phyloP scores from a whole-genome alignment of 2,888 invertebrate genomes.

The Leptinotarsa juncta region DNA sequence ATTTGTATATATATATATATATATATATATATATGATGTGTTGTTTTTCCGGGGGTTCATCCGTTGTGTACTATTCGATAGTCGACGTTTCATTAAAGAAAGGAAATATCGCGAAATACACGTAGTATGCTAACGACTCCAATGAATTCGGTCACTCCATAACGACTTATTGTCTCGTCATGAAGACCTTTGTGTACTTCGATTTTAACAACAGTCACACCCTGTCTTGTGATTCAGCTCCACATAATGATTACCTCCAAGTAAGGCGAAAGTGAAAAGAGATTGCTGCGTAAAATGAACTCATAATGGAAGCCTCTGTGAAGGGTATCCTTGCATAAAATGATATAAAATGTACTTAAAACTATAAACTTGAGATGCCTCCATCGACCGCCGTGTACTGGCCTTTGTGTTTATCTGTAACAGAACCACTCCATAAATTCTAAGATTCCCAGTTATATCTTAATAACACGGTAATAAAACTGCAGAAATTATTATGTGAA shows the following conservation, averaged over 20 bases:
- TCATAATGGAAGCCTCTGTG: constrained; percentile 5
- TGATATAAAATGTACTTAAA: constrained; percentile 27
- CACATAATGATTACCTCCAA: constrained; percentile 9
- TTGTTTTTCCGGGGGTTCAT: too few species aligned
- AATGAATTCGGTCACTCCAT: neutral
- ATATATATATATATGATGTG: too few species aligned
- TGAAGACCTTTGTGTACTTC: neutral
- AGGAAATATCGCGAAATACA: too few species aligned
- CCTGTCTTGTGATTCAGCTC: constrained; percentile 3
- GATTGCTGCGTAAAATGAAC: constrained; percentile 10
- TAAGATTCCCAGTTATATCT: constrained; percentile 18
- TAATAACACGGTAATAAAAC: constrained; percentile 24
- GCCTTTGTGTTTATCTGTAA: constrained; percentile 26
- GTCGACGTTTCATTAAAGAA: too few species aligned
- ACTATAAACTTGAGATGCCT: constrained; percentile 33
- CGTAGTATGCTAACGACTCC: neutral
- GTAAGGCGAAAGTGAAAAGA: constrained; percentile 16
- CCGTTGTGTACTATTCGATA: too few species aligned
- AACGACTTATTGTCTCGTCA: neutral
- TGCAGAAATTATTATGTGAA: constrained; percentile 28
- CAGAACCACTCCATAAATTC: constrained; percentile 34
- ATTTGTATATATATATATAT: too few species aligned
- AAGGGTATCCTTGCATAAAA: constrained; percentile 15
- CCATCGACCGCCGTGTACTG: constrained; percentile 14
- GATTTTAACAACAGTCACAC: constrained; percentile 1